Conservation (phyloP, 1,140 invertebrate genomes). For the Plodia interpunctella region DNA sequence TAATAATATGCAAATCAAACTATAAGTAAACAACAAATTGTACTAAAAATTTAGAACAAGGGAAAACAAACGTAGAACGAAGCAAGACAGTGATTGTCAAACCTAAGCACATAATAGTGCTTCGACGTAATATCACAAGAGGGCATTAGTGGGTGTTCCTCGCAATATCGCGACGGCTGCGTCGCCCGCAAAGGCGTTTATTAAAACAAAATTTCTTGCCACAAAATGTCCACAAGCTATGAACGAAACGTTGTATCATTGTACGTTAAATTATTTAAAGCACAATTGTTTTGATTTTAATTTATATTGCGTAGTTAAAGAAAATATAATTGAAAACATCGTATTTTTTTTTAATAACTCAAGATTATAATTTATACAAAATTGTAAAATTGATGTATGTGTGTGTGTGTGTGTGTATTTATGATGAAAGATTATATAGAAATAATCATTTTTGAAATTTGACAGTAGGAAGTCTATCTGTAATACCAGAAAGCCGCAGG, state of each 20-base stretch:
- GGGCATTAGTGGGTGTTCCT: conserved; percentile 60
- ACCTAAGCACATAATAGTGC: conserved; percentile 63
- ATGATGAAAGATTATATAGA: too few relatives aligned
- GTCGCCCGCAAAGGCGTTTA: conserved; percentile 60
- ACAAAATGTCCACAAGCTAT: conserved; percentile 58
- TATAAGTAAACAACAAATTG: background rate
- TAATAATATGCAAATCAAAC: too few relatives aligned
- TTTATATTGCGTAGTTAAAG: too few relatives aligned
- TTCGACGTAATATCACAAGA: conserved; percentile 64
- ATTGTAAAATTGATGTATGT: too few relatives aligned
- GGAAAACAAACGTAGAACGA: background rate
- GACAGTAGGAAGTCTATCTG: too few relatives aligned
- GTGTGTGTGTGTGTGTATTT: too few relatives aligned
- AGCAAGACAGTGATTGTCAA: conserved; percentile 48
- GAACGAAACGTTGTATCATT: conserved; percentile 9
- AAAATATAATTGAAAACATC: too few relatives aligned
- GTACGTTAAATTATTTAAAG: too few relatives aligned
- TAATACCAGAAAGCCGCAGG: background rate
- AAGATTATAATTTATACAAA: too few relatives aligned
- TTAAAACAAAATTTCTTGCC: conserved; percentile 74
- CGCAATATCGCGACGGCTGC: conserved; percentile 69
- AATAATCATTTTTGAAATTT: too few relatives aligned
- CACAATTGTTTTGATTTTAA: too few relatives aligned
- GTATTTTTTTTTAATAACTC: too few relatives aligned
- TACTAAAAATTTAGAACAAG: background rate